Evolutionary conservation across 1,140 invertebrate species (phyloP), one percentile per base, ranked within the genome.

Genomic region (Himalopsyche phryganea): DNA sequence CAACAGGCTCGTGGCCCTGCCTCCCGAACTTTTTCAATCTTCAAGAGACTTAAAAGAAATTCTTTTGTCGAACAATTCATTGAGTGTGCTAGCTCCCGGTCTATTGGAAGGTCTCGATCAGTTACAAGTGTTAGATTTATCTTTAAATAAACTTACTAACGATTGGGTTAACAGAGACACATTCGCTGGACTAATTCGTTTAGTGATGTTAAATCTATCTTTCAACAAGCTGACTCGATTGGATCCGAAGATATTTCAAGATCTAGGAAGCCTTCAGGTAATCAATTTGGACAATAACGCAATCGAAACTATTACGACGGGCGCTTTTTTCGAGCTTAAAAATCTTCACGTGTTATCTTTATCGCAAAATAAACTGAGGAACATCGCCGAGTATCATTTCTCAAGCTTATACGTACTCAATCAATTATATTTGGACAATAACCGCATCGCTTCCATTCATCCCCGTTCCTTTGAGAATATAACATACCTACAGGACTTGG

Each of bases 91-190:
- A 15, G 88, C 89, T 9, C 87, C 89, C 0, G 88, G 89, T 17
- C 68, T 92, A 32, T 77, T 94, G 45, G 86, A 89, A 69, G 84
- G 85, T 23, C 77, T 95, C 38, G 85, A 87, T 66, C 83, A 89
- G 66, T 75, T 96, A 19, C 82, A 87, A 66, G 80, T 84, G 42
- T 75, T 95, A 28, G 90, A 94, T 76, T 76, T 93, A 48, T 88
- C 87, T 14, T 74, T 77, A 56, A 93, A 94, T 71, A 81, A 85
- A 57, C 74, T 96, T 14, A 87, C 86, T 20, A 88, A 83, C 67
- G 84, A 81, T 52, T 93, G 85, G 88, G 86, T 89, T 10, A 89
- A 90, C 61, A 76, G 85, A 44, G 88, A 92, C 65, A 90, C 89
- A 18, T 91, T 92, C 71, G 80, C 85, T 6, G 85, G 85, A 6